Conservation (phyloP, 2,888 invertebrate genomes). For the Tuta absoluta region DNA sequence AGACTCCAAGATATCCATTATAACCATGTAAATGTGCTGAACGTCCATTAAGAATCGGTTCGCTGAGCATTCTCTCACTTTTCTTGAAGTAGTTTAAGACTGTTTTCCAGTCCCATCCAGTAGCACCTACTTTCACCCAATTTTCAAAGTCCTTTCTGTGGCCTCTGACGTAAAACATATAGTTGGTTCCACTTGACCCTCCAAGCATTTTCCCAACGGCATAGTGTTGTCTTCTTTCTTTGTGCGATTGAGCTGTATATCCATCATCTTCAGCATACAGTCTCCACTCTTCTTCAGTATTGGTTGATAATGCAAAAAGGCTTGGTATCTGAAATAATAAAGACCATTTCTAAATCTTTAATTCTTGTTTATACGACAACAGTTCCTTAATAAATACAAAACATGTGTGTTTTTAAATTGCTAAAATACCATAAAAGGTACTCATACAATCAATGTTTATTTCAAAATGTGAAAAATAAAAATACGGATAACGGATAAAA, state of each 20-base stretch:
- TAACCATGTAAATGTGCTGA: conserved; percentile 46
- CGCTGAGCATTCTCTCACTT: conserved; percentile 36
- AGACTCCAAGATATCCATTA: conserved; percentile 37
- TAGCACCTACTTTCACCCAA: conserved; percentile 84
- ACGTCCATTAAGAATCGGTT: conserved; percentile 36
- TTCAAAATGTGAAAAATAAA: too few species aligned
- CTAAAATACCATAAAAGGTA: too few species aligned
- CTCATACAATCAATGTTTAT: too few species aligned
- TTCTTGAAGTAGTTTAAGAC: conserved; percentile 41
- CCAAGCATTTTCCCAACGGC: conserved; percentile 83
- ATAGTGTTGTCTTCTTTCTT: conserved; percentile 43
- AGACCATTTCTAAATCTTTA: not conserved
- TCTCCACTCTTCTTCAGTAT: conserved; percentile 82
- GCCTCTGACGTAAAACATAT: conserved; percentile 83
- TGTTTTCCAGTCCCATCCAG: conserved; percentile 43
- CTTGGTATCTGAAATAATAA: conserved; percentile 15
- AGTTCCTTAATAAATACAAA: too few species aligned
- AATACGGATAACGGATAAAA: too few species aligned
- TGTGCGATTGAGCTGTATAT: conserved; percentile 40
- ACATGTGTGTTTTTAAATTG: too few species aligned
- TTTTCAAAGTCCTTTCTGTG: conserved; percentile 80
- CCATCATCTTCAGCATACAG: conserved; percentile 44
- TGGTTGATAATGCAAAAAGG: not conserved
- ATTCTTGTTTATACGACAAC: too few species aligned
- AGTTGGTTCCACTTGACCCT: conserved; percentile 83